Evolutionary conservation across 1,140 invertebrate species (phyloP), one percentile per base, ranked within the genome.

Genomic region (Zaprionus kolodkinae): DNA sequence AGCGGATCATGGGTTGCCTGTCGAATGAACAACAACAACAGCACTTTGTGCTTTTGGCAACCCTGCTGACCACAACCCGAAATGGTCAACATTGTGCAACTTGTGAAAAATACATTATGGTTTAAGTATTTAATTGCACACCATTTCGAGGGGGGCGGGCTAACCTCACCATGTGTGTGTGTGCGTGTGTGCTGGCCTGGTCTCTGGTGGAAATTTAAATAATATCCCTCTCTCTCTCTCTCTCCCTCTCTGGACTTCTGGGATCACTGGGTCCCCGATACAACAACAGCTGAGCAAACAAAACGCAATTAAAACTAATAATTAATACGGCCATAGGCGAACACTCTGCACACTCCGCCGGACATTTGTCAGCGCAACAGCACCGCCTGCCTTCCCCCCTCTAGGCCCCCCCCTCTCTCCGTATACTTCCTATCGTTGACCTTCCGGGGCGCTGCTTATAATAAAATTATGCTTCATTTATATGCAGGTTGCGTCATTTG

Each of bases 401-500:
- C 11, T 12, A 11, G 3, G 0, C 4, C 40, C n/a, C 40, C 13
- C 33, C 13, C 4, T 48, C n/a, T n/a, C n/a, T n/a, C n/a, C n/a
- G n/a, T n/a, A n/a, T n/a, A 0, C 30, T 1, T 1, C 11, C 10
- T 12, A 35, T 13, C 35, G 50, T 45, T 76, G 80, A 83, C 80
- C 79, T 82, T 82, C 71, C 54, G 36, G 50, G 52, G 40, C 40
- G 40, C 72, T 77, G 72, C 55, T 79, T 82, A 79, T 88, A 88
- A 88, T 88, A 88, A 88, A 88, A 88, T 88, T 89, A 88, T 88
- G 85, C 85, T 84, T 88, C 83, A 88, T 88, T 88, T 88, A 88
- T 88, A 88, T 88, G 85, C 85, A 88, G 85, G 85, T 76, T 89
- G 85, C 85, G 85, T 88, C 85, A 88, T 88, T 88, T 88, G 85